These are phyloP conservation scores for Terrapene triunguis DNA, from an alignment of 2,113 vertebrate species.

Conservation along the genomic window DNA sequence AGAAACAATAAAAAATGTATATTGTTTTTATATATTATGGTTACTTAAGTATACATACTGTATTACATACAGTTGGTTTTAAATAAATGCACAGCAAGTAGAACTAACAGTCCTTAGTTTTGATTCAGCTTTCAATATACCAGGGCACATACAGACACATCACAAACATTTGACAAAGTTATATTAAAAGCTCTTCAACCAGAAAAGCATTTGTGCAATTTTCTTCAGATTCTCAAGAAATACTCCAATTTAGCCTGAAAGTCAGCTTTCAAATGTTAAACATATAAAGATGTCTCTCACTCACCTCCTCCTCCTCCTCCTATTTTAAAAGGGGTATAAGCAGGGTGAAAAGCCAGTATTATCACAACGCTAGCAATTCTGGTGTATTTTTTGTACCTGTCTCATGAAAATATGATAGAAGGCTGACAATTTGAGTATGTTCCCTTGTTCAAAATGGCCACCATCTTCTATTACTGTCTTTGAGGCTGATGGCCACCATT, in stretches of 20 bases:
- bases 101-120: neutral
- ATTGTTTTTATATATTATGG: neutral
- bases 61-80: neutral
- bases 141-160: neutral
- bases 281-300: neutral
- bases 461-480: neutral
- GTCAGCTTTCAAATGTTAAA: conserved; percentile 18
- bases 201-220: neutral
- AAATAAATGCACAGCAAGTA: neutral
- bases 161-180: neutral
- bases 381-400: neutral
- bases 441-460: neutral
- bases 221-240: neutral
- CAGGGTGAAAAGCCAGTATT: conserved; percentile 15
- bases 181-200: neutral
- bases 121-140: neutral
- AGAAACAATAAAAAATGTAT: neutral
- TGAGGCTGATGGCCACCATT: neutral
- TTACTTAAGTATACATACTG: neutral
- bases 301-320: neutral
- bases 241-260: neutral
- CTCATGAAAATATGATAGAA: neutral
- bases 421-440: neutral
- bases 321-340: conserved; percentile 13
- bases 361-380: neutral